Conservation (phyloP, 2,113 vertebrate species). For the Atrichornis clamosus region DNA sequence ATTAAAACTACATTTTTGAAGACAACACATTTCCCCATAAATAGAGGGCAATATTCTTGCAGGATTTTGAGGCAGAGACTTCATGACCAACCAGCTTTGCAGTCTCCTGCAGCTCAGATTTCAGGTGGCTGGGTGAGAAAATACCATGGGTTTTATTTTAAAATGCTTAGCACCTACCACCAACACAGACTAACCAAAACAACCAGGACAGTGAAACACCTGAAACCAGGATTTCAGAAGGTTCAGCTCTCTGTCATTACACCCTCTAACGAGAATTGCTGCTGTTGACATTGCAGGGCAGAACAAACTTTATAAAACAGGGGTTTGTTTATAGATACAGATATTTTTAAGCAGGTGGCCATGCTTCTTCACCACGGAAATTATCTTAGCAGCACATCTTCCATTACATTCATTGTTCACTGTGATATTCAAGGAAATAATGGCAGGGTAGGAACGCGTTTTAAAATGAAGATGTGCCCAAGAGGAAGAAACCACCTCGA, state of each 20-base stretch:
- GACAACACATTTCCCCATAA: background rate
- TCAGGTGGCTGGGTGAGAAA: background rate
- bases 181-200: background rate
- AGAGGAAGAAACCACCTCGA: background rate
- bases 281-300: background rate
- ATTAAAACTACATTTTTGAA: background rate
- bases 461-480: background rate
- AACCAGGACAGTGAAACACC: background rate
- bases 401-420: background rate
- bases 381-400: background rate
- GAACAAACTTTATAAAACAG: background rate
- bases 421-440: background rate
- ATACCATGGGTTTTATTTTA: background rate
- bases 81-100: background rate
- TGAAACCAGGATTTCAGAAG: background rate
- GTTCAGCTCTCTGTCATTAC: background rate
- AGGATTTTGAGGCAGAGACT: background rate
- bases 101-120: background rate
- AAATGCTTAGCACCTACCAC: background rate
- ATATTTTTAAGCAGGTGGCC: background rate
- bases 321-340: background rate
- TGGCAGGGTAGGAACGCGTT: background rate
- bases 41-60: background rate
- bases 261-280: background rate
- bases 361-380: background rate